Percentiles rank a stretch among this genome's conserved stretches.
These are phyloP conservation scores for Pocillopora damicornis DNA, from an alignment of 64 coral and sea anemone species.

Conservation along the genomic window DNA sequence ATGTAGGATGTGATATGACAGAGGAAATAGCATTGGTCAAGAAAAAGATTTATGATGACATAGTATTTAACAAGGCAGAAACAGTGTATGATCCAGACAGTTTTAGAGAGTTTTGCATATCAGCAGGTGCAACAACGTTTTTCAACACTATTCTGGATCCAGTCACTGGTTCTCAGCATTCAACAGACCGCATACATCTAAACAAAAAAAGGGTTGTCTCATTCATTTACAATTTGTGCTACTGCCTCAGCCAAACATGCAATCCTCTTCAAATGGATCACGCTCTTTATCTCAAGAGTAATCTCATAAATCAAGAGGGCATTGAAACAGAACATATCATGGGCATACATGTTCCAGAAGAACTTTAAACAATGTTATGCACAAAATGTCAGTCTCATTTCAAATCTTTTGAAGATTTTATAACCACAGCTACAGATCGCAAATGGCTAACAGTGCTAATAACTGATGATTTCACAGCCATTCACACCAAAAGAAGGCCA, in stretches of 20 bases:
- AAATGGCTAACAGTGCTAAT: constrained; percentile 48
- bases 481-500: constrained; percentile 31
- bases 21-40: not conserved
- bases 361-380: constrained; percentile 16
- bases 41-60: constrained; percentile 4
- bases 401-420: constrained; percentile 35
- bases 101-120: constrained; percentile 40
- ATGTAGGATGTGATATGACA: not conserved
- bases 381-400: constrained; percentile 9
- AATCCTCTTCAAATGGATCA: constrained; percentile 50
- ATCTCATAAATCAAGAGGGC: constrained; percentile 57
- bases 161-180: constrained; percentile 33
- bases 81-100: constrained; percentile 13
- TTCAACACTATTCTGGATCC: constrained; percentile 26
- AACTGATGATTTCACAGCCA: constrained; percentile 44
- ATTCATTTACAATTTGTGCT: constrained; percentile 55
- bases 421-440: constrained; percentile 21
- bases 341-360: constrained; percentile 27
- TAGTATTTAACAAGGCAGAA: constrained; percentile 5
- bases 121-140: constrained; percentile 26
- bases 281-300: constrained; percentile 11
- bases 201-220: constrained; percentile 43
- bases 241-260: constrained; percentile 41
- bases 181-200: not conserved
- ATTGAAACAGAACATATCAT: constrained; percentile 46